Conservation (phyloP, 2,113 vertebrate genomes). For the Isichthys henryi region DNA sequence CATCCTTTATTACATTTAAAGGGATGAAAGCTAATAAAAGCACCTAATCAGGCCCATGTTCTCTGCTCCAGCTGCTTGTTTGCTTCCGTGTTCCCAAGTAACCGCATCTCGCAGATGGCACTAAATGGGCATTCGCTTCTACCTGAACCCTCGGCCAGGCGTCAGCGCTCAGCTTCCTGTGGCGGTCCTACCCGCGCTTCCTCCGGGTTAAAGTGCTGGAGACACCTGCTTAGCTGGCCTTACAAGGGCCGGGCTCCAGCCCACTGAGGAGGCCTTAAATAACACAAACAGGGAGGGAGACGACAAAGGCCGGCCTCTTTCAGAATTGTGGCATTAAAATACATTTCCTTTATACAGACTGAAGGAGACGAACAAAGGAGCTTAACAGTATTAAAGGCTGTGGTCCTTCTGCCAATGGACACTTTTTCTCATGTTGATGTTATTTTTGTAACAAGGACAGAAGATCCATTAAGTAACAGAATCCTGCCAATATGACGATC, state of each 20-base stretch:
- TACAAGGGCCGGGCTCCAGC: constrained; percentile 25
- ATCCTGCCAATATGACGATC: background rate
- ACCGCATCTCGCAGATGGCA: background rate
- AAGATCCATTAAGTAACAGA: background rate
- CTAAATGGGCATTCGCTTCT: background rate
- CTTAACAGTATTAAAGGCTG: background rate
- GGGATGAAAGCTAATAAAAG: constrained; percentile 18
- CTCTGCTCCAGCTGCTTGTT: background rate
- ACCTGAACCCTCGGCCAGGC: background rate
- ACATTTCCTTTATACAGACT: background rate
- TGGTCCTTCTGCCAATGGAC: constrained; percentile 5
- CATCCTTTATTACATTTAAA: constrained; percentile 12
- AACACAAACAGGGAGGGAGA: background rate
- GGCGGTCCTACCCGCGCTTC: background rate
- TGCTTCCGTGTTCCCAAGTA: background rate
- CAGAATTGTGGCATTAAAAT: background rate
- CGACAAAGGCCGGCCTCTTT: background rate
- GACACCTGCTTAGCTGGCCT: constrained; percentile 31
- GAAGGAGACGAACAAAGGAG: background rate
- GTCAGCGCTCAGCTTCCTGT: background rate
- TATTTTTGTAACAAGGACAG: background rate
- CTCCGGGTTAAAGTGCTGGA: constrained; percentile 24
- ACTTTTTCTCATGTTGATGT: background rate
- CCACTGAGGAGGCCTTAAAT: constrained; percentile 35
- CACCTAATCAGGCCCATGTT: background rate